A percentile compares a stretch with the other conserved stretches of the same genome.
Conservation (phyloP, 2,888 invertebrate genomes). For the Glaucopsyche alexis region DNA sequence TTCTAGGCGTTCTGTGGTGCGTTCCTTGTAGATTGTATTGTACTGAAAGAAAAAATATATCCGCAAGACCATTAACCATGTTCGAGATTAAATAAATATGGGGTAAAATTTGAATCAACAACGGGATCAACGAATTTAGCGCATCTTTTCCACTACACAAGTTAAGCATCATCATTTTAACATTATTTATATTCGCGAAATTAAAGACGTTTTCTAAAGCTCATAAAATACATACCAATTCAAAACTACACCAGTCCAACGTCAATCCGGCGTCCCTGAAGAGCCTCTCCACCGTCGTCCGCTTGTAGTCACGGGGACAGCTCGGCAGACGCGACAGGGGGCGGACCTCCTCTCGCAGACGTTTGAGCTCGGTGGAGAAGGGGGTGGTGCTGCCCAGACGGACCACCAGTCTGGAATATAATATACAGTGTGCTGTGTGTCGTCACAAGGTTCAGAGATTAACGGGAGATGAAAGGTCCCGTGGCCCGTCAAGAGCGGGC, state of each 20-base stretch:
- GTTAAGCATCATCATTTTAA: too few species aligned
- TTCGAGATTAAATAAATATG: too few species aligned
- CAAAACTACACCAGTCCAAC: conserved; percentile 94
- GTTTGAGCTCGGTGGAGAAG: conserved; percentile 85
- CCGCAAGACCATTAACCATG: too few species aligned
- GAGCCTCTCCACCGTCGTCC: conserved; percentile 90
- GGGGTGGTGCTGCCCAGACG: conserved; percentile 87
- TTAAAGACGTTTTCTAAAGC: not conserved
- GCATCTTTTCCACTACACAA: too few species aligned
- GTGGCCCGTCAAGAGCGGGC: too few species aligned
- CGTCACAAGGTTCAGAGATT: too few species aligned
- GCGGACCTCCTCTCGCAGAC: conserved; percentile 88
- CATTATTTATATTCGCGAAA: too few species aligned
- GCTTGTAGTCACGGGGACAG: conserved; percentile 90
- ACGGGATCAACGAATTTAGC: too few species aligned
- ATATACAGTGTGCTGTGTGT: not conserved
- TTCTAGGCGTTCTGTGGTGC: conserved; percentile 58
- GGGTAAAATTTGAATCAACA: too few species aligned
- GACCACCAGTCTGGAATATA: conserved; percentile 84
- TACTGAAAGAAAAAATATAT: conserved; percentile 51
- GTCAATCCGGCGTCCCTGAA: conserved; percentile 89
- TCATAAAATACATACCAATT: conserved; percentile 79
- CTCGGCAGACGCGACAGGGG: conserved; percentile 88
- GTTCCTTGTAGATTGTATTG: conserved; percentile 65
- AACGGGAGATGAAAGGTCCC: too few species aligned